Evolutionary conservation across 2,113 vertebrate species (phyloP).

Genomic region (Trogon melanurus): DNA sequence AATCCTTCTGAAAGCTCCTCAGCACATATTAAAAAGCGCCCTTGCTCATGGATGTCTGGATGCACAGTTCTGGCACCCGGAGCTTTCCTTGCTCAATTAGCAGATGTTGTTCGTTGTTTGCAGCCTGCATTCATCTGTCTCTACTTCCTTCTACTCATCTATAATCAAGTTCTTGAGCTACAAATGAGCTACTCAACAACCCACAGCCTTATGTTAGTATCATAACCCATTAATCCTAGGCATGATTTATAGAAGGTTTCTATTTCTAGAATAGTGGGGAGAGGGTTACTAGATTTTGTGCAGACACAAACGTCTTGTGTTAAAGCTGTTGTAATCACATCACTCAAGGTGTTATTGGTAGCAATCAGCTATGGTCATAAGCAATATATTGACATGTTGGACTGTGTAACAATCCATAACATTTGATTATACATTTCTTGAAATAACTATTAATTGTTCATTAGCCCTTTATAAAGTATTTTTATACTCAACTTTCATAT

Average conservation of each 20-base stretch:
- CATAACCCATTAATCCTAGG: background rate
- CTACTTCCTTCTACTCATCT: slow-evolving; percentile 32
- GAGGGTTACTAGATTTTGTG: slow-evolving; percentile 9
- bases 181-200: slow-evolving; percentile 23
- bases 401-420: background rate
- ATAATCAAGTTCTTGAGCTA: slow-evolving; percentile 50
- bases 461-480: slow-evolving; percentile 33
- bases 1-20: background rate
- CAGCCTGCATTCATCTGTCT: slow-evolving; percentile 38
- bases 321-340: background rate
- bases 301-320: background rate
- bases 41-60: background rate
- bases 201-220: background rate
- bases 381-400: background rate
- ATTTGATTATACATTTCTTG: slow-evolving; percentile 4
- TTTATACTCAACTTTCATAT: background rate
- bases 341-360: background rate
- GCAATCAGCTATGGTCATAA: background rate
- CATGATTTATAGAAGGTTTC: background rate
- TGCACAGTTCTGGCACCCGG: background rate
- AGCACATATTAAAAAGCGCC: background rate
- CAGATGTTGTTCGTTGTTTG: slow-evolving; percentile 27
- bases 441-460: slow-evolving; percentile 20
- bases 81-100: background rate
- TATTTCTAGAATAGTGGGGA: background rate